These are phyloP conservation scores for Seira ritae DNA, from an alignment of 2,888 invertebrate genomes.

Conservation along the genomic window DNA sequence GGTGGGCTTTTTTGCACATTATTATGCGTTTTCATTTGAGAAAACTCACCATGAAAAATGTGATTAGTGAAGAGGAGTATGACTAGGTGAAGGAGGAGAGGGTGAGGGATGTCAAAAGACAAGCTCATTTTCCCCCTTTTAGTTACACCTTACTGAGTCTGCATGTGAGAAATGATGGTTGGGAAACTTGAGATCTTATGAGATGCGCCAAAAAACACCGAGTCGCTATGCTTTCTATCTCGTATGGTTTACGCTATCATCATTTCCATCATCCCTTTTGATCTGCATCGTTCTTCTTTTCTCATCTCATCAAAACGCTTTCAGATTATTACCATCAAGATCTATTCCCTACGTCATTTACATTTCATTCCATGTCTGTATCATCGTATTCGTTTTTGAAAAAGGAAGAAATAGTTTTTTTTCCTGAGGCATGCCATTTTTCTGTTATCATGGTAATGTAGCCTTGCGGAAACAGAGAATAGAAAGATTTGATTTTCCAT, in stretches of 20 bases:
- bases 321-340: constrained; percentile 57
- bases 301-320: constrained; percentile 17
- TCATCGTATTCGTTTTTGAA: constrained; percentile 36
- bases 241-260: constrained; percentile 8
- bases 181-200: not conserved
- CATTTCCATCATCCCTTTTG: not conserved
- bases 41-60: constrained; percentile 41
- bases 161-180: not conserved
- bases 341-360: constrained; percentile 54
- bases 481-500: constrained; percentile 61
- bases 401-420: constrained; percentile 23
- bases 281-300: not conserved
- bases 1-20: not conserved
- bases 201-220: not conserved
- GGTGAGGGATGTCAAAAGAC: constrained; percentile 22
- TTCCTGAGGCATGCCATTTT: constrained; percentile 44
- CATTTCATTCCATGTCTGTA: constrained; percentile 44
- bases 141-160: not conserved
- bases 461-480: constrained; percentile 26
- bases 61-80: constrained; percentile 49
- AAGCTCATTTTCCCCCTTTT: constrained; percentile 6
- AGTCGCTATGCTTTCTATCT: constrained; percentile 13
- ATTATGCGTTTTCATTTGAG: not conserved
- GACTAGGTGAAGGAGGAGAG: not conserved
- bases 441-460: constrained; percentile 51